Evolutionary conservation across 2,888 invertebrate species (phyloP), one percentile per base, ranked within the genome.

Genomic region (Serrognathus titanus): DNA sequence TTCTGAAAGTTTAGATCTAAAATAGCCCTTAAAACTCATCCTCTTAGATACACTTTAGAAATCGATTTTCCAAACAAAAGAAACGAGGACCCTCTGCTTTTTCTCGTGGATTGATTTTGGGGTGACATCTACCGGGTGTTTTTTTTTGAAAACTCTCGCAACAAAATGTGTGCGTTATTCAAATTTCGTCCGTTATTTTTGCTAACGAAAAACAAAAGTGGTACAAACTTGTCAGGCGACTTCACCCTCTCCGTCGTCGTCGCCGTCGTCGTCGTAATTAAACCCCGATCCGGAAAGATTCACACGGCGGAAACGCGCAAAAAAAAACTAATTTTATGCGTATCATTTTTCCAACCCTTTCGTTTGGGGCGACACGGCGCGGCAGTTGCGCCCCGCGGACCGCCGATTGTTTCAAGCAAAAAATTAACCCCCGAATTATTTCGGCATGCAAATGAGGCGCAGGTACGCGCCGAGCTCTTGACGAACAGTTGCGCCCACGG

Each of bases 321-420:
- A 64, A 59, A 53, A 55, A 62, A 53, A 53, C 49, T 58, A 60
- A 58, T 55, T 56, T 58, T 66, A 69, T 69, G 70, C 69, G 66
- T 72, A 71, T 73, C 73, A 69, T 71, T 70, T 67, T 64, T 57
- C 53, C 53, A 51, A 48, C 56, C 59, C 60, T 57, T 57, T 47
- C 55, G 53, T 53, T 41, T 48, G 38, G 55, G 9, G 3, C 51
- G 54, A 61, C n/a, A n/a, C n/a, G n/a, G n/a, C n/a, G n/a, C 61
- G 63, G 51, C 50, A 45, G 51, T 40, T 54, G 49, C 56, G 50
- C 60, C 69, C 68, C 62, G 60, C 55, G 60, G 66, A 55, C 57
- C 37, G n/a, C 49, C 66, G 61, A 74, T 74, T 74, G 74, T 74
- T 74, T 74, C 73, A 74, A 66, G 66, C 66, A 68, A 71, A 72